Evolutionary conservation across 2,797 vertebrate species (phyloP).

Genomic region (Phyllotis vaccarum): DNA sequence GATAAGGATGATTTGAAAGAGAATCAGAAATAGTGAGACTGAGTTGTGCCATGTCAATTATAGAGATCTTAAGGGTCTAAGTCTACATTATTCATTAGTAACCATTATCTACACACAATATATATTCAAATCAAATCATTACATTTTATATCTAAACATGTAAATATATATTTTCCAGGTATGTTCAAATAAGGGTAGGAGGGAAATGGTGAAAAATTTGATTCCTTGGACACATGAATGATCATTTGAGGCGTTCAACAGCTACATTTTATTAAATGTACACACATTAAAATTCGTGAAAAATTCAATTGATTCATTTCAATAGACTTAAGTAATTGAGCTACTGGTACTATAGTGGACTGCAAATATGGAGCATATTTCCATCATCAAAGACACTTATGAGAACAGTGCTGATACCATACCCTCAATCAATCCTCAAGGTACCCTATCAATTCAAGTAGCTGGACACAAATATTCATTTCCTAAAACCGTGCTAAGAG

Average conservation of each 20-base stretch:
- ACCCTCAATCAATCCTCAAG: background rate
- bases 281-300: background rate
- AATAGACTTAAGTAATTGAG: too few relatives aligned
- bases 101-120: background rate
- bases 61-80: background rate
- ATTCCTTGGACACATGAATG: background rate
- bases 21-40: background rate
- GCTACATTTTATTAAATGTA: background rate
- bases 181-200: background rate
- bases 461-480: background rate
- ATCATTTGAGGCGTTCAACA: background rate
- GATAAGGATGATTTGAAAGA: background rate
- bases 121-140: background rate
- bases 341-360: too few relatives aligned
- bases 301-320: background rate
- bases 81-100: background rate
- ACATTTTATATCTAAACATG: background rate
- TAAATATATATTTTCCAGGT: background rate
- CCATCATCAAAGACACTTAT: background rate
- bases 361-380: background rate
- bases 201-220: background rate
- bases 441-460: background rate
- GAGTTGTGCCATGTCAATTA: background rate
- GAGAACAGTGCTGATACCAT: background rate
- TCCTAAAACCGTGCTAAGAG: background rate